Evolutionary conservation across 1,140 invertebrate genomes (phyloP).

Genomic region (Bombus superbus): DNA sequence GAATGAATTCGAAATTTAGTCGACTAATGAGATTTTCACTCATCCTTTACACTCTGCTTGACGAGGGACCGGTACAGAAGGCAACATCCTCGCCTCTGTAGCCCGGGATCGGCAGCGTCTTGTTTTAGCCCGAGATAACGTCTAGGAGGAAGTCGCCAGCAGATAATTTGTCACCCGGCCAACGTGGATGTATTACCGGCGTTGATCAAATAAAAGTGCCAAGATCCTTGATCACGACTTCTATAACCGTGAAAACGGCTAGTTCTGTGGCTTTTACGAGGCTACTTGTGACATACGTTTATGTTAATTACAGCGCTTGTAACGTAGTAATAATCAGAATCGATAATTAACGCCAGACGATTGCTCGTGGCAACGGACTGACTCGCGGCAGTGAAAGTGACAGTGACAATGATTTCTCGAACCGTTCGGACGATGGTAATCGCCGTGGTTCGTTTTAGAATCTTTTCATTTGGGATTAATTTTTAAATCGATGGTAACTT

Average conservation of each 20-base stretch:
- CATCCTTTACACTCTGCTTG: slow-evolving; percentile 7
- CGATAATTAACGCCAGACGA: background rate
- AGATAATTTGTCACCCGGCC: slow-evolving; percentile 63
- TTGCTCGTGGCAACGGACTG: background rate
- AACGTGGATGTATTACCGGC: slow-evolving; percentile 48
- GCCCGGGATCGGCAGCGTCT: slow-evolving; percentile 22
- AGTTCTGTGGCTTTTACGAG: background rate
- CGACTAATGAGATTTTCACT: slow-evolving; percentile 46
- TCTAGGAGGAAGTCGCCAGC: slow-evolving; percentile 58
- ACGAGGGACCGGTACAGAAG: background rate
- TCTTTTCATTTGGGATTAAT: background rate
- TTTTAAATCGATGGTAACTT: background rate
- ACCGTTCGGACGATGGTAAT: background rate
- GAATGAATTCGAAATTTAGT: background rate
- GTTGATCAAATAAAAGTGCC: slow-evolving; percentile 38
- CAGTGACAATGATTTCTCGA: too few species aligned
- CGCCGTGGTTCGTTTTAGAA: background rate
- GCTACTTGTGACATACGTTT: too few species aligned
- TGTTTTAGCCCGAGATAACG: slow-evolving; percentile 51
- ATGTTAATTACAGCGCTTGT: slow-evolving; percentile 8
- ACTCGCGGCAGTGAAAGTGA: background rate
- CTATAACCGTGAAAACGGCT: slow-evolving; percentile 31
- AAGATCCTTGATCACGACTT: slow-evolving; percentile 42
- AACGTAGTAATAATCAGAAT: background rate
- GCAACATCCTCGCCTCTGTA: slow-evolving; percentile 26